A percentile compares a stretch with the other conserved stretches of the same genome.
Evolutionary conservation across 2,888 invertebrate genomes (phyloP).

Genomic region (Lasiommata megera): DNA sequence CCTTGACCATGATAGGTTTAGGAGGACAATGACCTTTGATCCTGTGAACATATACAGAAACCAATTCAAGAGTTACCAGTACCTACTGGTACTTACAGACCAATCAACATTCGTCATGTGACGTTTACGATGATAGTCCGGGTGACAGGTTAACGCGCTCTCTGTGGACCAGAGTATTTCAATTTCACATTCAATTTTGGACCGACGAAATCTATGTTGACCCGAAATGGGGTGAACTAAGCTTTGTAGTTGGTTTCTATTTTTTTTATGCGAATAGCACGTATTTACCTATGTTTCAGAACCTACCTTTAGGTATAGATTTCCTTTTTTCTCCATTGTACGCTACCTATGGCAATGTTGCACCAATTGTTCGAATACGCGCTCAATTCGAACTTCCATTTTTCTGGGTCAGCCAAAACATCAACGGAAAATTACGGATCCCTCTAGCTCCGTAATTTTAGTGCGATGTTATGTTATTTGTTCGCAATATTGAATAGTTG

Average conservation of each 20-base stretch:
- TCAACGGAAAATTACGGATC: background rate
- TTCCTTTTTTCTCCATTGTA: background rate
- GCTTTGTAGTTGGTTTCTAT: constrained; percentile 10
- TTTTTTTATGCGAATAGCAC: background rate
- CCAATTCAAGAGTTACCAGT: background rate
- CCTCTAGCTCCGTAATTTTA: background rate
- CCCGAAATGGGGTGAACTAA: constrained; percentile 17
- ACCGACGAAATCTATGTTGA: constrained; percentile 20
- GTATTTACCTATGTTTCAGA: background rate
- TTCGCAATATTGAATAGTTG: background rate
- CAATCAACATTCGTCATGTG: constrained; percentile 20
- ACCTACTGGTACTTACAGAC: background rate
- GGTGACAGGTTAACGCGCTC: constrained; percentile 26
- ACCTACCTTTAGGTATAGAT: background rate
- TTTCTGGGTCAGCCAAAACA: background rate
- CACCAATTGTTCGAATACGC: background rate
- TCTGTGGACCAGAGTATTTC: constrained; percentile 17
- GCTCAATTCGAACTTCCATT: background rate
- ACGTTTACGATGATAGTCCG: constrained; percentile 19
- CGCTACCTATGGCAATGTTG: background rate
- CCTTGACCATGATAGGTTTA: too few relatives aligned
- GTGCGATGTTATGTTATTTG: background rate
- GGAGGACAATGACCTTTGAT: too few relatives aligned
- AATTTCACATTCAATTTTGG: constrained; percentile 25
- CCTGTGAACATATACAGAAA: too few relatives aligned